Conservation (phyloP, 2,113 vertebrate species). For the Empidonax alnorum region DNA sequence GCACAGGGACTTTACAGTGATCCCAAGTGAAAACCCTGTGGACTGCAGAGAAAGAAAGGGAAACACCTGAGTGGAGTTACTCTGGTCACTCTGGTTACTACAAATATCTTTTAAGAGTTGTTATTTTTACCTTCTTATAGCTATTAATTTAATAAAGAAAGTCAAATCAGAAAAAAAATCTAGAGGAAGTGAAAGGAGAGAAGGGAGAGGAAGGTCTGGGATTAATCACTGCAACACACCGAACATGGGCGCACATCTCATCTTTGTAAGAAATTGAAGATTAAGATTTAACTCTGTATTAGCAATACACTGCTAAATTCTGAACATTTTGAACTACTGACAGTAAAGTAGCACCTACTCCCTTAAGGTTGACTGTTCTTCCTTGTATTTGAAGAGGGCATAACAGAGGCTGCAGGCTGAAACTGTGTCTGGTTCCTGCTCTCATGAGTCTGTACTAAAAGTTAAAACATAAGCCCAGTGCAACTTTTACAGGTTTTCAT, state of each 20-base stretch:
- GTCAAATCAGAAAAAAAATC: background rate
- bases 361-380: background rate
- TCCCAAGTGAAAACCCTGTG: background rate
- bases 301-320: background rate
- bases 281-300: background rate
- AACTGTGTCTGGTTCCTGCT: background rate
- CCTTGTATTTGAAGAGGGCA: background rate
- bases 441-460: background rate
- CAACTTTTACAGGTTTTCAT: background rate
- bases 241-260: background rate
- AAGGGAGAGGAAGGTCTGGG: background rate
- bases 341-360: background rate
- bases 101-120: background rate
- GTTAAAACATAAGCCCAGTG: background rate
- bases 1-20: slow-evolving; percentile 73
- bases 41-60: background rate
- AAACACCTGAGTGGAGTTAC: background rate
- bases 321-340: background rate
- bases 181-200: background rate
- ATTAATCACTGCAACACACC: background rate
- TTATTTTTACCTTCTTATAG: background rate
- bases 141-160: background rate
- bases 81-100: background rate
- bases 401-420: background rate
- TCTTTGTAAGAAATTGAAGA: background rate